Evolutionary conservation across 2,888 invertebrate species (phyloP), one percentile per base, ranked within the genome.

Genomic region (Bugulina stolonifera): DNA sequence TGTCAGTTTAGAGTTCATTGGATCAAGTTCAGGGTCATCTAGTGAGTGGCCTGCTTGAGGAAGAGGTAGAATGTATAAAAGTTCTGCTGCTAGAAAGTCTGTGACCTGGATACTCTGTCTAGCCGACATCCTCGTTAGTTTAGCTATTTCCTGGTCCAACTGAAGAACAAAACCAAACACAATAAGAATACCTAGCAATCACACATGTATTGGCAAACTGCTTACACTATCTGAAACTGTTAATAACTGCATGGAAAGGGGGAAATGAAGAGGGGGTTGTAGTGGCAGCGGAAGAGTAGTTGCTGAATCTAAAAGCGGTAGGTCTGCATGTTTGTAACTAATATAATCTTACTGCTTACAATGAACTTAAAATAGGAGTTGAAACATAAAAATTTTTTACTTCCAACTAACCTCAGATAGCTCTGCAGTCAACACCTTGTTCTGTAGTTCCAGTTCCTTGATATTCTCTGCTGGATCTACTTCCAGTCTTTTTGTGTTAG

Each of bases 391-490:
- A 43, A 5, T 43, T 43, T 43, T 43, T 10, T 43, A 43, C 18
- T 43, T 18, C 43, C 43, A n/a, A n/a, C n/a, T 32, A 27, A 64
- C 64, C 64, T 64, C 27, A 14, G 29, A 14, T 14, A 64, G 5
- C n/a, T 64, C 64, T 29, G 32, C 27, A 2, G 25, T 10, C 32
- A 64, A 32, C 10, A 64, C 32, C 3, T 3, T 64, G 27, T 22
- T 64, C 64, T 64, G 64, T 5, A 32, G 64, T 32, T 64, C 64
- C 18, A 64, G 32, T n/a, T 64, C 64, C 32, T n/a, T 64, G n/a
- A 64, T 64, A 14, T 32, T 27, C 32, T 64, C 29, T 25, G 29
- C 1, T 14, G 3, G 27, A 32, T 64, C 32, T 29, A 32, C 10
- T 27, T 64, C 64, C 10, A 64, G 64, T 3, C 64, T 27, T 32